Conservation (phyloP, 2,888 invertebrate species). For the Atethmia centrago region DNA sequence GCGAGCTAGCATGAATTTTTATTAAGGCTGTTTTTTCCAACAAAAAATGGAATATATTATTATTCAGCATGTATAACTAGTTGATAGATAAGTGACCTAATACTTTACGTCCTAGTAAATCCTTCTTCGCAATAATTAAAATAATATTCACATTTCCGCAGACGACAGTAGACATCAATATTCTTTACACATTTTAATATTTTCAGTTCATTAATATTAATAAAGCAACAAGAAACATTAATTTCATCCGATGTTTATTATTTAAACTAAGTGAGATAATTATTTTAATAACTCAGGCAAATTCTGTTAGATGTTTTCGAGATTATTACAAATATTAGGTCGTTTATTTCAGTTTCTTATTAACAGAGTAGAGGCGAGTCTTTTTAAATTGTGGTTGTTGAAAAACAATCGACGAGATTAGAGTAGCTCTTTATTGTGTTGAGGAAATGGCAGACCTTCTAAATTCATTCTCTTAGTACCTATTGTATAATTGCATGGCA, state of each 20-base stretch:
- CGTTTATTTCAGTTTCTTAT: conserved; percentile 28
- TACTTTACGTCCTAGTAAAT: neutral
- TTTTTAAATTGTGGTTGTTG: neutral
- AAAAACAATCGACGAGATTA: neutral
- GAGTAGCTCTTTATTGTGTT: neutral
- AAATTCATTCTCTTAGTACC: too few relatives aligned
- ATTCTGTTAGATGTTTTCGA: conserved; percentile 28
- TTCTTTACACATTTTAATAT: conserved; percentile 23
- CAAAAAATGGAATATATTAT: neutral
- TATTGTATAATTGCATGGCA: too few relatives aligned
- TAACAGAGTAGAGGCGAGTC: neutral
- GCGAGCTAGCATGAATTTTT: neutral
- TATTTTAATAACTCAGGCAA: conserved; percentile 33
- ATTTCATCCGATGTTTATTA: conserved; percentile 30
- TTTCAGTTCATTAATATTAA: conserved; percentile 10
- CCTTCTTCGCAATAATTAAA: neutral
- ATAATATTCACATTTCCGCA: neutral
- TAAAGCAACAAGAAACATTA: conserved; percentile 29
- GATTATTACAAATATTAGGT: conserved; percentile 30
- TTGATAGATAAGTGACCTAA: neutral
- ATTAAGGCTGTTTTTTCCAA: neutral
- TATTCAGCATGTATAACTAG: neutral
- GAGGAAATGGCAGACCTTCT: neutral
- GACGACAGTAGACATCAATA: neutral
- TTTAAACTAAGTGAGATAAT: conserved; percentile 10